A percentile compares a stretch with the other conserved stretches of the same genome.
Evolutionary conservation across 2,113 vertebrate species (phyloP).

Genomic region (Prunella fulvescens): DNA sequence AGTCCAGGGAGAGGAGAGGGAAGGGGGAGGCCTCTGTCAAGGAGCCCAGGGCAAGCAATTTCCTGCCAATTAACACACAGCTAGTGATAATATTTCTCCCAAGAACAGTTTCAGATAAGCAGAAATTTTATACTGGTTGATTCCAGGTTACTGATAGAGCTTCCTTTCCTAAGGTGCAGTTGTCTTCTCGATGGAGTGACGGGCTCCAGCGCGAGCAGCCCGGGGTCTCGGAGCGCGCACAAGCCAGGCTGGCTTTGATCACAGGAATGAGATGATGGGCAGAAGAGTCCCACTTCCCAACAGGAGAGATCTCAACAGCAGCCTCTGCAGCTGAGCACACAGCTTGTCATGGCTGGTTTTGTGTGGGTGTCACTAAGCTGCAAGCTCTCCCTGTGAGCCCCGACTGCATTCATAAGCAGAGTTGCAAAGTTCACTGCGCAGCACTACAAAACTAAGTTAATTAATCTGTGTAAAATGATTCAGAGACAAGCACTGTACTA

Average conservation of each 20-base stretch:
- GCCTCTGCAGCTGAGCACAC: not conserved
- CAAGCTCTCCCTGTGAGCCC: not conserved
- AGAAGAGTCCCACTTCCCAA: conserved; percentile 44
- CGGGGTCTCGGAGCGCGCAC: rapidly evolving
- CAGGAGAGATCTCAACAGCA: not conserved
- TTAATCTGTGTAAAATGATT: not conserved
- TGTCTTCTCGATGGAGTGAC: rapidly evolving
- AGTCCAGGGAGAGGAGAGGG: not conserved
- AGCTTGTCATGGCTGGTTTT: not conserved
- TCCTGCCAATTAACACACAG: conserved; percentile 60
- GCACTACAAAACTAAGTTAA: not conserved
- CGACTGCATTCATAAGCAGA: rapidly evolving
- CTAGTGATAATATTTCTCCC: conserved; percentile 58
- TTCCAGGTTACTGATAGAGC: not conserved
- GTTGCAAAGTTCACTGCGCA: not conserved
- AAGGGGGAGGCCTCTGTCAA: not conserved
- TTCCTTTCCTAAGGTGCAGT: not conserved
- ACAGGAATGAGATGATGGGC: not conserved
- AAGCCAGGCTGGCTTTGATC: not conserved
- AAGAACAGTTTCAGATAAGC: conserved; percentile 35
- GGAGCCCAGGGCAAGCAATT: conserved; percentile 34
- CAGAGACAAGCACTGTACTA: not conserved
- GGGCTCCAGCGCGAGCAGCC: rapidly evolving
- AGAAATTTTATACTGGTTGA: not conserved
- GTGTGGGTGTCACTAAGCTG: not conserved